Evolutionary conservation across 1,140 invertebrate genomes (phyloP), one percentile per base, ranked within the genome.

Genomic region (Potamilus streckersoni): DNA sequence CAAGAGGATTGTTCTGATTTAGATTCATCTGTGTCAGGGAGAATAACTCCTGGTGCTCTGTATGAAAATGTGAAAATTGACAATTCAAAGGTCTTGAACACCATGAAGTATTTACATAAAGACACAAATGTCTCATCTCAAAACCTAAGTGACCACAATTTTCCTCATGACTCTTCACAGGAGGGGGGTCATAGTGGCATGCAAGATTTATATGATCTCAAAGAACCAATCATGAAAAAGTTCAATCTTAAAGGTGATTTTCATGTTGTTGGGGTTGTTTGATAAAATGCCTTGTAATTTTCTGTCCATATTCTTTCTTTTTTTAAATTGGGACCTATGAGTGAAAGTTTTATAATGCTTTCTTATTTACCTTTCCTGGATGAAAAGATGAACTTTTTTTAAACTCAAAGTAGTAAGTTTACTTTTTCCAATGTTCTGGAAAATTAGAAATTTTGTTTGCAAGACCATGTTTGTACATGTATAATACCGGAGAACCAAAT

Each of bases 201-300:
- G 38, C 38, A 49, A 49, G 70, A 68, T 13, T 72, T 76, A 20
- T 80, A 73, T 67, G 67, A 83, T 55, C 67, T 77, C 23, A 79
- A 79, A 69, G 71, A 78, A 57, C 64, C 71, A 8, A 72, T 68
- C 17, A 60, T 73, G 0, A 83, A 80, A 67, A 79, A 80, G 64
- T 83, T 83, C 74, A 77, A 78, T 63, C 60, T 83, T 55, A 79
- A 81, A 57, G 82, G 82, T n/a, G 82, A 83, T 57, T 83, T 83
- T 70, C 80, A 83, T 78, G 79, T 83, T 65, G 82, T 83, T 20
- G 82, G 82, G 58, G 82, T 83, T 17, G 82, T 83, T 27, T 83
- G 66, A 76, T 11, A 49, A 49, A 49, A 8, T 49, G 38, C 11
- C 38, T 6, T 49, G 11, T 49, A 49, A 49, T 49, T 49, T 49